Conservation (phyloP, 2,888 invertebrate genomes). For the Patella depressa region DNA sequence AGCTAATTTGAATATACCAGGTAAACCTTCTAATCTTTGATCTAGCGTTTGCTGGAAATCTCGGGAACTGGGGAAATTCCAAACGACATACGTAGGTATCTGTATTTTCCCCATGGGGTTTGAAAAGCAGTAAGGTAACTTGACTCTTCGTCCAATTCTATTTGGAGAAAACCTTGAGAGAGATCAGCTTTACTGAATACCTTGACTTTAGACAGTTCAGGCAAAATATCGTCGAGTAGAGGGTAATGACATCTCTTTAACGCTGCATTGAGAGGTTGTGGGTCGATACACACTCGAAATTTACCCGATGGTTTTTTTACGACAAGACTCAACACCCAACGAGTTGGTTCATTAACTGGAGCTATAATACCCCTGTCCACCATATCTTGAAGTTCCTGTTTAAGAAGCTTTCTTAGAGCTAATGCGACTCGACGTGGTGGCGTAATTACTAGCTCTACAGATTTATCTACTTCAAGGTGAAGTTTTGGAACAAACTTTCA, state of each 20-base stretch:
- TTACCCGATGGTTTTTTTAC: constrained; percentile 20
- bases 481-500: constrained; percentile 14
- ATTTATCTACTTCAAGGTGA: constrained; percentile 16
- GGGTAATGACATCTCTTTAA: constrained; percentile 20
- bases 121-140: not conserved
- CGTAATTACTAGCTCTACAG: constrained; percentile 13
- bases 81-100: constrained; percentile 32
- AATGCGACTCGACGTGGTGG: constrained; percentile 24
- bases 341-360: constrained; percentile 29
- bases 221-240: constrained; percentile 26
- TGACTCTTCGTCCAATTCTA: not conserved
- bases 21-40: constrained; percentile 30
- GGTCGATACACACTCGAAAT: constrained; percentile 27
- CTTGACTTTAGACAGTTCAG: constrained; percentile 21
- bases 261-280: constrained; percentile 32
- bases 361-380: constrained; percentile 16
- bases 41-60: constrained; percentile 36
- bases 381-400: constrained; percentile 21
- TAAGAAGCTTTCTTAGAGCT: constrained; percentile 18
- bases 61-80: constrained; percentile 30
- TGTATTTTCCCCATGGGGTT: no score
- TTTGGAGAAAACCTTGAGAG: constrained; percentile 16
- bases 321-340: constrained; percentile 27
- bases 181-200: constrained; percentile 31
- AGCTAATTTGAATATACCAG: constrained; percentile 30